Conservation (phyloP, 1,140 invertebrate species). For the Drosophila navojoa region DNA sequence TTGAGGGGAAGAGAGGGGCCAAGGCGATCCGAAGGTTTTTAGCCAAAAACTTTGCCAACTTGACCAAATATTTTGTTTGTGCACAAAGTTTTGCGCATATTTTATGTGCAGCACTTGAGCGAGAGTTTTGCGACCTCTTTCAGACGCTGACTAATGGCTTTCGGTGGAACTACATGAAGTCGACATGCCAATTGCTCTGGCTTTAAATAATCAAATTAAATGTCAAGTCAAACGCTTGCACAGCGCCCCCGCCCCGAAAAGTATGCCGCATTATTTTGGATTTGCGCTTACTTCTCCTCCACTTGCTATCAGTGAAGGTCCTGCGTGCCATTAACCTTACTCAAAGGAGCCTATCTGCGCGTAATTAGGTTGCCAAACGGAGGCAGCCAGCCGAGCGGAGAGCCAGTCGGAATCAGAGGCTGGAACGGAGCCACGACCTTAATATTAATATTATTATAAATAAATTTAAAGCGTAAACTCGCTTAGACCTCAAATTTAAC, state of each 20-base stretch:
- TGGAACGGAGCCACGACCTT: slow-evolving; percentile 39
- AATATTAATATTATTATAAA: slow-evolving; percentile 78
- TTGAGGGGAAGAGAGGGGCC: slow-evolving; percentile 8
- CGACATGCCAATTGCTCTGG: slow-evolving; percentile 36
- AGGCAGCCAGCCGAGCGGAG: slow-evolving; percentile 23
- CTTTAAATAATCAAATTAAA: slow-evolving; percentile 52
- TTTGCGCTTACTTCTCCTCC: slow-evolving; percentile 10
- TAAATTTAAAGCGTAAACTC: slow-evolving; percentile 73
- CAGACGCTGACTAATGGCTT: slow-evolving; percentile 40
- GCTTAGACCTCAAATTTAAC: slow-evolving; percentile 64
- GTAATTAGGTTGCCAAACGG: slow-evolving; percentile 45
- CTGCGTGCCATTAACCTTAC: slow-evolving; percentile 46
- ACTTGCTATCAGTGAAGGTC: slow-evolving; percentile 9
- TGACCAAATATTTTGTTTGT: slow-evolving; percentile 52
- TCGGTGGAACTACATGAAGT: slow-evolving; percentile 33
- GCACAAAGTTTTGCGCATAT: slow-evolving; percentile 66
- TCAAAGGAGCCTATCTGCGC: slow-evolving; percentile 48
- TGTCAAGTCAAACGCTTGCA: slow-evolving; percentile 8
- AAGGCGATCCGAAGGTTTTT: slow-evolving; percentile 21
- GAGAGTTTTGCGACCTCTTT: slow-evolving; percentile 3
- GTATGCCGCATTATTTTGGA: slow-evolving; percentile 22
- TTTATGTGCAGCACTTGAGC: slow-evolving; percentile 47
- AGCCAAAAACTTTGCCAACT: slow-evolving; percentile 58
- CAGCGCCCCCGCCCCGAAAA: background rate
- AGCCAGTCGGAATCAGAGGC: background rate